A percentile compares a stretch with the other conserved stretches of the same genome.
Conservation (phyloP, 2,888 invertebrate species). For the Drosophila anomalata region DNA sequence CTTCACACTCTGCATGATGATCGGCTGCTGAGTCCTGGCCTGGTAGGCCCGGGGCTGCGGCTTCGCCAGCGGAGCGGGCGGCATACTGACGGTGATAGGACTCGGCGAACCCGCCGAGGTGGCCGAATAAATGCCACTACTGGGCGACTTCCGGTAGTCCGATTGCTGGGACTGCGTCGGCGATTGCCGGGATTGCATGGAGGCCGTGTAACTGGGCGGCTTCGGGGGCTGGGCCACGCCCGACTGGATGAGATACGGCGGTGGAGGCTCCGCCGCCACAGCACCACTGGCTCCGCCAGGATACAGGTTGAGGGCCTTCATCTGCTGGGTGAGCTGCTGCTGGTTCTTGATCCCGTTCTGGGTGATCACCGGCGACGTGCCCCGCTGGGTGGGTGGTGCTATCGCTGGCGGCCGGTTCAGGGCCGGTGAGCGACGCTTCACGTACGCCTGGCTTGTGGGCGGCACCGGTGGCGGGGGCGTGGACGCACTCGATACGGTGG, state of each 20-base stretch:
- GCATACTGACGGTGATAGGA: constrained; percentile 89
- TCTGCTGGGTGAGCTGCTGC: constrained; percentile 94
- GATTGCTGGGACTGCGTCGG: constrained; percentile 89
- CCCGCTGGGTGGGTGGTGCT: constrained; percentile 90
- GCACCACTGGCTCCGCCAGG: constrained; percentile 87
- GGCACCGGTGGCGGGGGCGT: constrained; percentile 87
- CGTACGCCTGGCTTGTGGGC: constrained; percentile 88
- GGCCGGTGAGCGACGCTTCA: constrained; percentile 90
- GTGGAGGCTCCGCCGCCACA: constrained; percentile 90
- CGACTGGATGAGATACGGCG: constrained; percentile 87
- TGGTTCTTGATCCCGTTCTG: constrained; percentile 90
- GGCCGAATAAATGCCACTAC: constrained; percentile 93
- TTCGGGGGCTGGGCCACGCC: constrained; percentile 80
- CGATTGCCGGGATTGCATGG: constrained; percentile 94
- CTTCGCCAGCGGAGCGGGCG: constrained; percentile 85
- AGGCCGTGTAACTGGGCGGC: constrained; percentile 92
- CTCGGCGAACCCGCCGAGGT: constrained; percentile 93
- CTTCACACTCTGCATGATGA: constrained; percentile 98
- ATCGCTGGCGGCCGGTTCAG: constrained; percentile 86
- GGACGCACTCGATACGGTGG: constrained; percentile 85
- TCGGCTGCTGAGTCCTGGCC: constrained; percentile 94
- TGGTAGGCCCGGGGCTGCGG: constrained; percentile 94
- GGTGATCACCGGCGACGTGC: constrained; percentile 82
- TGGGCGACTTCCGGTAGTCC: constrained; percentile 93
- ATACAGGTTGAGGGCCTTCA: constrained; percentile 93